Evolutionary conservation across 2,113 vertebrate genomes (phyloP).

Genomic region (Nyctereutes procyonoides): DNA sequence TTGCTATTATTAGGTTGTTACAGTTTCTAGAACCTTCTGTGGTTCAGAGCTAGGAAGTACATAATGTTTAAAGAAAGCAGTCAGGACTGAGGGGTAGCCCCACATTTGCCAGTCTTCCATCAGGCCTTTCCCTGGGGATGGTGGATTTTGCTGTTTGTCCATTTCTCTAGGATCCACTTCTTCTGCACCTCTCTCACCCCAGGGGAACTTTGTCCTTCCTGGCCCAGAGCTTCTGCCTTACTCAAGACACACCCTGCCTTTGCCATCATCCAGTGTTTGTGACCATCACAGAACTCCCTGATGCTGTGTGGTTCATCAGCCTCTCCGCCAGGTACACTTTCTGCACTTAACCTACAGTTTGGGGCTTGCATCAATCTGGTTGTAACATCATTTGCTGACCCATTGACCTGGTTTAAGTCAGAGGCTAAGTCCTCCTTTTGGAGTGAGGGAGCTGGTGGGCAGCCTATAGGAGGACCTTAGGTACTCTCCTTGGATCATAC

Average conservation of each 20-base stretch:
- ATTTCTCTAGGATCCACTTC: background rate
- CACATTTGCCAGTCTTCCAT: fast-evolving
- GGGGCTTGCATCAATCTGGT: background rate
- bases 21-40: background rate
- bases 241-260: background rate
- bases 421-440: background rate
- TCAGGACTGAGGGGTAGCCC: fast-evolving
- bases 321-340: background rate
- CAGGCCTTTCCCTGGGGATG: background rate
- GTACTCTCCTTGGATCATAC: background rate
- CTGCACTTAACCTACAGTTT: background rate
- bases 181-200: background rate
- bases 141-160: background rate
- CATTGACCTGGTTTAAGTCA: background rate
- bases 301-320: background rate
- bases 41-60: background rate
- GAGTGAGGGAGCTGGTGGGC: no score
- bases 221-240: background rate
- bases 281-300: background rate
- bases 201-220: no score
- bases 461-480: background rate
- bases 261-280: background rate
- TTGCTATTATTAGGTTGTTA: background rate
- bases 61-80: background rate
- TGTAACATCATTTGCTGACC: background rate